Conservation (phyloP, 2,113 vertebrate genomes). For the Dermatemys mawii region DNA sequence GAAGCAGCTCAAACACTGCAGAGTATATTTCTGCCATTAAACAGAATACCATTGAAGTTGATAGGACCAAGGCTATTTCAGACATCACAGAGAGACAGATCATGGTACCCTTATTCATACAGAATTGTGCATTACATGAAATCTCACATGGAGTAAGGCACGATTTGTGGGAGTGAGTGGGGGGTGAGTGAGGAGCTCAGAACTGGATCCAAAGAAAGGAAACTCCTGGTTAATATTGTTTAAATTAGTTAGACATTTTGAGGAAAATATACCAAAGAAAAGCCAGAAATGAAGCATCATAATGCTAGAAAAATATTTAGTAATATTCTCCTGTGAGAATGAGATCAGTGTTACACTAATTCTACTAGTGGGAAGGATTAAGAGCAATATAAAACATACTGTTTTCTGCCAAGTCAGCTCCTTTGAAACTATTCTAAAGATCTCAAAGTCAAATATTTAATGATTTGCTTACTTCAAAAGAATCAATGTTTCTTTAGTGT, state of each 20-base stretch:
- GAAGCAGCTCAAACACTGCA: background rate
- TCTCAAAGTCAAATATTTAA: slow-evolving; percentile 67
- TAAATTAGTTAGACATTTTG: background rate
- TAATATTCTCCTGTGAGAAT: background rate
- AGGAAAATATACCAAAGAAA: background rate
- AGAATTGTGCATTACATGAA: background rate
- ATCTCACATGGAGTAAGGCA: rapidly evolving
- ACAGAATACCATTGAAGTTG: rapidly evolving
- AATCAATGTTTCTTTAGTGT: slow-evolving; percentile 71
- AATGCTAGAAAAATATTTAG: background rate
- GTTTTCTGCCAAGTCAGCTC: slow-evolving; percentile 64
- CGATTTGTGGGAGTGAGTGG: too few relatives aligned
- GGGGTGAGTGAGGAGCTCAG: rapidly evolving
- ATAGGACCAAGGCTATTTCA: background rate
- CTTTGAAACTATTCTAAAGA: slow-evolving; percentile 66
- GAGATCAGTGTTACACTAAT: background rate
- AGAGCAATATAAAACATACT: background rate
- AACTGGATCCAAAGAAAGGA: background rate
- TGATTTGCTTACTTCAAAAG: slow-evolving; percentile 62
- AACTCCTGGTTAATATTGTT: rapidly evolving
- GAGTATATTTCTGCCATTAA: background rate
- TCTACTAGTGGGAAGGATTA: background rate
- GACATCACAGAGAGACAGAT: background rate
- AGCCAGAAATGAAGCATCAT: background rate
- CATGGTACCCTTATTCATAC: rapidly evolving